Evolutionary conservation across 2,113 vertebrate genomes (phyloP).

Genomic region (Onychostoma macrolepis): DNA sequence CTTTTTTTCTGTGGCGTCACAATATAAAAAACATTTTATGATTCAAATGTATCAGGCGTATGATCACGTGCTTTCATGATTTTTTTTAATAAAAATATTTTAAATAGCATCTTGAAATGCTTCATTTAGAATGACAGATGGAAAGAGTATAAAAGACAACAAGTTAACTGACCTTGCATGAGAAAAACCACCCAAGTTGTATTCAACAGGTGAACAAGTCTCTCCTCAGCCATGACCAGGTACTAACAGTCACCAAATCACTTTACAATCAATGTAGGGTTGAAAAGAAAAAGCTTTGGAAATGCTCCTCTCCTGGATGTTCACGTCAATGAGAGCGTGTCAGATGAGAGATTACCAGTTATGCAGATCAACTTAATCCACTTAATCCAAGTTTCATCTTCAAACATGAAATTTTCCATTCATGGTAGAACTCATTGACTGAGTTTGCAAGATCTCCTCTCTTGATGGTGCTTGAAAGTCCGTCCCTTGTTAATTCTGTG

Average conservation of each 20-base stretch:
- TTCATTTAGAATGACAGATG: neutral
- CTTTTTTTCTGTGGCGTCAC: neutral
- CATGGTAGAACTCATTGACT: neutral
- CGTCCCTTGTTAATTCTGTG: conserved; percentile 4
- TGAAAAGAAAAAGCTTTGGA: neutral
- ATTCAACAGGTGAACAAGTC: conserved; percentile 70
- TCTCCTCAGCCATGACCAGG: conserved; percentile 69
- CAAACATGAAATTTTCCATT: conserved; percentile 15
- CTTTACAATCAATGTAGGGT: neutral
- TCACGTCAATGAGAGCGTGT: conserved; percentile 44
- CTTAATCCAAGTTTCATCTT: conserved; percentile 44
- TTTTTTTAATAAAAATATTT: neutral
- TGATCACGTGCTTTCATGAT: neutral
- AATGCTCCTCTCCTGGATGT: conserved; percentile 45
- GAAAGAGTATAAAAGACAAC: neutral
- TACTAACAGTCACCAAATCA: conserved; percentile 13
- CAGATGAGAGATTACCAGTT: conserved; percentile 55
- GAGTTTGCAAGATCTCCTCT: neutral
- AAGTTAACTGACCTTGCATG: conserved; percentile 74
- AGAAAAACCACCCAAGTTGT: conserved; percentile 67
- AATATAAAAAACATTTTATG: neutral
- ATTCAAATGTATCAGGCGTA: neutral
- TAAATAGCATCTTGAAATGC: neutral
- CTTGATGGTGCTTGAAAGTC: neutral
- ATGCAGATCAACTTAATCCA: conserved; percentile 48